Evolutionary conservation across 2,113 vertebrate species (phyloP).

Genomic region (Catharus bicknelli): DNA sequence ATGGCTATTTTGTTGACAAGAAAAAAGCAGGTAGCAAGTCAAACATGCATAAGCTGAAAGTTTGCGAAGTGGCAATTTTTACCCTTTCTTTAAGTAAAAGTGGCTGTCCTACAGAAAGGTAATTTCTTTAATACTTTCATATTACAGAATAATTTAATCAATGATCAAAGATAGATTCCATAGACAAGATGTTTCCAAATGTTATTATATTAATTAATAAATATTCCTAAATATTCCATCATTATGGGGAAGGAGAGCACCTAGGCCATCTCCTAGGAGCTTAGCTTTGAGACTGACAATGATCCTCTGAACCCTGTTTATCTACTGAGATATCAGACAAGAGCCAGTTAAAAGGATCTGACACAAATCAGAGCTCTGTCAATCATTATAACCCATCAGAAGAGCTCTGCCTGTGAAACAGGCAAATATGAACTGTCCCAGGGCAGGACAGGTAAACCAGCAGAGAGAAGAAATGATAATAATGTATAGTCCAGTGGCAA

Average conservation of each 20-base stretch:
- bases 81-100: neutral
- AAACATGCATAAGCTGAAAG: too few species aligned
- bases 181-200: neutral
- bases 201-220: neutral
- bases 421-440: neutral
- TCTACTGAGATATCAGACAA: neutral
- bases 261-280: neutral
- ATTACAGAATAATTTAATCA: neutral
- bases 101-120: neutral
- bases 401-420: neutral
- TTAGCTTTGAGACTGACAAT: neutral
- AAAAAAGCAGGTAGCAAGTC: neutral
- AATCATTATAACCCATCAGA: neutral
- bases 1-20: neutral
- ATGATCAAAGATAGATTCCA: neutral
- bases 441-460: neutral
- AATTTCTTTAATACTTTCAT: neutral
- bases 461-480: neutral
- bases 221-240: neutral
- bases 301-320: neutral
- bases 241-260: neutral
- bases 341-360: neutral
- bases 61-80: too few species aligned
- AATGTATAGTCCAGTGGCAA: fast-evolving
- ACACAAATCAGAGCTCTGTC: neutral